phyloP scores from a whole-genome alignment of 2,113 vertebrate genomes.

The Puffinus mauretanicus region DNA sequence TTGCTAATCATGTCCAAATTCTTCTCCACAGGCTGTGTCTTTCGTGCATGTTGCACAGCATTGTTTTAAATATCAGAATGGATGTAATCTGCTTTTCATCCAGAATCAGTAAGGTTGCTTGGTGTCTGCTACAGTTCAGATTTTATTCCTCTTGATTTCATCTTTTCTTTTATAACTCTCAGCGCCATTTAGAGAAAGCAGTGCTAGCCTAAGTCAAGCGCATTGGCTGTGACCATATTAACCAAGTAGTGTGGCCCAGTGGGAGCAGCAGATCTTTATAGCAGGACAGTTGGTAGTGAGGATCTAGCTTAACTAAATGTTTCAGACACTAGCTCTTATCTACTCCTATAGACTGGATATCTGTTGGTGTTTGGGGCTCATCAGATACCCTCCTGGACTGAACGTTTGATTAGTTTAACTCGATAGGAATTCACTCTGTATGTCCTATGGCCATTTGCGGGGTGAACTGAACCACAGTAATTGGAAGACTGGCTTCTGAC shows the following conservation, averaged over 20 bases:
- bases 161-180: not conserved
- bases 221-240: not conserved
- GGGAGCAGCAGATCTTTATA: not conserved
- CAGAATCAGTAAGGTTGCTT: not conserved
- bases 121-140: not conserved
- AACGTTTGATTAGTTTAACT: not conserved
- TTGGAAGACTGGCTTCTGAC: not conserved
- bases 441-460: not conserved
- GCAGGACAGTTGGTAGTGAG: not conserved
- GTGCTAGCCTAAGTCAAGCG: not conserved
- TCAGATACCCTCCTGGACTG: not conserved
- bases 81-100: not conserved
- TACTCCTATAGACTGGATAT: not conserved
- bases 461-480: not conserved
- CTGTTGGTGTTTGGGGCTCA: not conserved
- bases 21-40: not conserved
- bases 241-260: not conserved
- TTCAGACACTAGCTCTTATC: not conserved
- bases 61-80: not conserved
- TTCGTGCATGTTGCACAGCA: not conserved
- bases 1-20: not conserved
- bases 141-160: not conserved
- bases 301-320: not conserved
- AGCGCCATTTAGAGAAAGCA: not conserved
- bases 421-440: too few species aligned